Evolutionary conservation across 2,797 vertebrate genomes (phyloP).

Genomic region (Acanthurus lineatus): DNA sequence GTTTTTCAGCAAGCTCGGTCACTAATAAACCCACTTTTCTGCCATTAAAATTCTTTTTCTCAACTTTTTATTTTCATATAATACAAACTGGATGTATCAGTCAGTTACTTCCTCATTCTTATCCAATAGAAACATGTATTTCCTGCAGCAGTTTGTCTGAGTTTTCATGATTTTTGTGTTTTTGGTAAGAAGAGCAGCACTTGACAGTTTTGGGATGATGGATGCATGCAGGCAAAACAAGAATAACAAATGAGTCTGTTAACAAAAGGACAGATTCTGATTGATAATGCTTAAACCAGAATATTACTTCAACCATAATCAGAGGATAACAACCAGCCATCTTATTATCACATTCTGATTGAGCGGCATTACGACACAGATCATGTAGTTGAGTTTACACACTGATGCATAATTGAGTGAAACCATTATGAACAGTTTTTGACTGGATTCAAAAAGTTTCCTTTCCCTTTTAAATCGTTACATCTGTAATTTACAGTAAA

Average conservation of each 20-base stretch:
- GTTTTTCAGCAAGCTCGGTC: slow-evolving; percentile 22
- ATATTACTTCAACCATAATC: background rate
- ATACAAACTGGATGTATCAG: background rate
- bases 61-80: background rate
- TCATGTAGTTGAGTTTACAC: background rate
- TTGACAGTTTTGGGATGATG: background rate
- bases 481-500: too few species aligned
- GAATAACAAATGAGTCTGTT: too few species aligned
- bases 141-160: slow-evolving; percentile 7
- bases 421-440: background rate
- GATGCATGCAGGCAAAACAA: background rate
- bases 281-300: background rate
- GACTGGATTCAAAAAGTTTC: background rate
- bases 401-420: background rate
- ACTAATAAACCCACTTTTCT: background rate
- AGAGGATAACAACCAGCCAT: background rate
- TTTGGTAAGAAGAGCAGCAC: background rate
- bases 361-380: background rate
- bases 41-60: background rate
- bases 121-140: background rate
- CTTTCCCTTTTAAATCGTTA: too few species aligned
- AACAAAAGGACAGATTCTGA: too few species aligned
- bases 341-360: background rate
- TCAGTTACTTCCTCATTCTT: background rate
- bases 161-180: slow-evolving; percentile 2